Evolutionary conservation across 2,888 invertebrate genomes (phyloP), one percentile per base, ranked within the genome.

Genomic region (Melanophora roralis): DNA sequence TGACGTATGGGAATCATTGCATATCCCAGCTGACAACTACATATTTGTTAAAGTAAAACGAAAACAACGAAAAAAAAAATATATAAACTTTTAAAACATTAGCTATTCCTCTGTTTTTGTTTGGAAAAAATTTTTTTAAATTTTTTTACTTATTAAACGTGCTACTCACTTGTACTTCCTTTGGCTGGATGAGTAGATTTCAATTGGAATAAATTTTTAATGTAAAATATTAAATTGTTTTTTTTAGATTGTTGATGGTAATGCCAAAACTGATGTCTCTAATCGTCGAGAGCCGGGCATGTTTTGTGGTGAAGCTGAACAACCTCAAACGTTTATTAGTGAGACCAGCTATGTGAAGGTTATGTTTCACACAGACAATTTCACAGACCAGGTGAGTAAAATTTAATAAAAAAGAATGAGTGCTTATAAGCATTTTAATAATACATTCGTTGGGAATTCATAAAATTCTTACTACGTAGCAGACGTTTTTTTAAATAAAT

Each of bases 291-390:
- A 96, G 85, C 96, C 96, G 0, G 97, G 97, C 2, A 93, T 96
- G 86, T 97, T 97, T 90, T 97, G 97, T 87, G 97, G 97, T 0
- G 97, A 97, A 89, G 96, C 96, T 60, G 97, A 97, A 87, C 97
- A 97, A 86, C 96, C 97, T 0, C 96, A 97, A 91, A 97, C 96
- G 32, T 97, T 97, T 92, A 97, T 97, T 90, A 97, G 97, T 65
- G 97, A 97, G 91, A 97, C 97, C 68, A 96, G 95, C 89, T 96
- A 96, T 91, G 96, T 97, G 74, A 96, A 96, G 89, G 94, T 97
- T 81, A 93, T 96, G 83, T 97, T 97, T 91, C 96, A 96, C 88
- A 95, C 96, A 45, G 97, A 97, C 90, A 97, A 97, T 91, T 97
- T 96, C 91, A 97, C 97, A 55, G 96, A 97, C 89, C 97, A 97